Evolutionary conservation across 2,888 invertebrate genomes (phyloP), one percentile per base, ranked within the genome.

Genomic region (Pterostichus niger): DNA sequence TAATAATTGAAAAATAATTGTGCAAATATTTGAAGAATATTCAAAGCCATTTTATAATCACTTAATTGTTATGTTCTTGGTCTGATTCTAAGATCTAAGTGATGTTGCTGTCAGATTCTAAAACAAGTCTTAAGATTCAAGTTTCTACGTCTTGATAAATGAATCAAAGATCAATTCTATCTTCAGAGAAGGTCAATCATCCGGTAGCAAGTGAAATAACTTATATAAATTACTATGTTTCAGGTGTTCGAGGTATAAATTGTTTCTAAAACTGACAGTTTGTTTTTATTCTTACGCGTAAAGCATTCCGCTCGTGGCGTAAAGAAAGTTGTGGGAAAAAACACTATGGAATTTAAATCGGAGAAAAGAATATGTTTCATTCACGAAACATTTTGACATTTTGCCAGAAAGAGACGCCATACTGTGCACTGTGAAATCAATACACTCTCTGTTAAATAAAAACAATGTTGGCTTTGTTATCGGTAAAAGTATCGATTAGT

Each of bases 301-400:
- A 33, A 35, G 44, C 35, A 81, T 71, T 52, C 71, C 31, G 68
- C 73, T 82, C 56, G 44, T 82, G 54, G 71, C 44, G 9, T 54
- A 59, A 82, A 82, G 82, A 82, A 82, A 82, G 82, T 75, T 73
- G 13, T 75, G 75, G 68, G 33, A 75, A 82, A 82, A 73, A 80
- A 80, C 59, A 13, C 6, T 46, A 44, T 68, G 44, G 82, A 82
- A 82, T 82, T 54, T 82, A 44, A 82, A 82, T 31, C 49, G 68
- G 49, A 68, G 80, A 80, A 68, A 80, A 80, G 64, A n/a, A 31
- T 79, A 56, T 77, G 56, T 77, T 77, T 77, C 54, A 56, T 77
- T 78, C 46, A 78, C 17, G 56, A 71, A 82, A 82, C 59, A 73
- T 54, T 73, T 82, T 82, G 73, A 82, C 56, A 82, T 82, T 82